Conservation (phyloP, 2,113 vertebrate species). For the Phalacrocorax brasilianus region DNA sequence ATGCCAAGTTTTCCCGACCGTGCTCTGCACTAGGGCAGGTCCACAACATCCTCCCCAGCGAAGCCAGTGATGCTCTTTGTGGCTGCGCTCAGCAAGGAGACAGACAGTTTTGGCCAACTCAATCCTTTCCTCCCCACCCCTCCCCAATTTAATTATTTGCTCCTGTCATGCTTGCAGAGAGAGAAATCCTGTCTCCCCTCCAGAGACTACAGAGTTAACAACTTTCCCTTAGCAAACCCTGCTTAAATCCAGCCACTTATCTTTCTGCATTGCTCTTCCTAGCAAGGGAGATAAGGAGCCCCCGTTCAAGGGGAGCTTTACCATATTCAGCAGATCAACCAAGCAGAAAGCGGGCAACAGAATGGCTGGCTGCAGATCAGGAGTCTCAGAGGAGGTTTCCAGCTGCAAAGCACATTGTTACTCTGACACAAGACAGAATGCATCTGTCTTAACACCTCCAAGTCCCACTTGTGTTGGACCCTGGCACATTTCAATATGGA, state of each 20-base stretch:
- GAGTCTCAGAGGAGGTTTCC: neutral
- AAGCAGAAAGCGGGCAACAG: neutral
- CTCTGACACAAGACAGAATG: slow-evolving; percentile 7
- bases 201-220: neutral
- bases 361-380: neutral
- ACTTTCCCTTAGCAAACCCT: neutral
- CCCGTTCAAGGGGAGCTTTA: neutral
- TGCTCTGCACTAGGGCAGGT: neutral
- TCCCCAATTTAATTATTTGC: neutral
- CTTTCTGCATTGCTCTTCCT: neutral
- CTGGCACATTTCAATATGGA: neutral
- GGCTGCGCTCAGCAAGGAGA: neutral
- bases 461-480: neutral
- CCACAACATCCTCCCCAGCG: neutral
- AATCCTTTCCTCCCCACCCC: neutral
- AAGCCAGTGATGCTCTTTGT: neutral
- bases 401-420: neutral
- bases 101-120: neutral
- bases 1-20: accelerated
- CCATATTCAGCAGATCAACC: neutral
- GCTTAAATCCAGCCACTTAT: slow-evolving; percentile 36
- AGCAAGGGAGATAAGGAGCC: slow-evolving; percentile 36
- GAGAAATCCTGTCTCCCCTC: neutral
- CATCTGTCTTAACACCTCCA: neutral
- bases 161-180: neutral